Percentiles rank a stretch among this genome's conserved stretches.
These are phyloP conservation scores for Bambusicola thoracicus DNA, from an alignment of 2,113 vertebrate genomes.

Conservation along the genomic window DNA sequence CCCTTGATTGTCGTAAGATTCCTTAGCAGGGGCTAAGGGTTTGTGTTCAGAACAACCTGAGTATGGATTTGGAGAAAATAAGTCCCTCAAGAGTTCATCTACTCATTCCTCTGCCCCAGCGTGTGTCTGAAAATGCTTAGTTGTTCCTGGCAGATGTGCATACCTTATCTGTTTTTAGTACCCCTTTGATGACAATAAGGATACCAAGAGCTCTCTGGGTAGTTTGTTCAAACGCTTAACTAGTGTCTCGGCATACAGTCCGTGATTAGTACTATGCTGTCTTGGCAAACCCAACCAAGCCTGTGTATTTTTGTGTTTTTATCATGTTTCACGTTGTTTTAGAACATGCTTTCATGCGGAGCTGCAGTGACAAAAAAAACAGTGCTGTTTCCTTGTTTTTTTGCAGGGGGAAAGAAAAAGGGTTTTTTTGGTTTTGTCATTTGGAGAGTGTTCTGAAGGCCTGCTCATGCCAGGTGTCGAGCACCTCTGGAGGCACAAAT, in stretches of 20 bases:
- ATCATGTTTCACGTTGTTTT: background rate
- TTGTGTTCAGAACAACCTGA: conserved; percentile 27
- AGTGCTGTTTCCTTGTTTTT: background rate
- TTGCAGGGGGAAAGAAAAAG: background rate
- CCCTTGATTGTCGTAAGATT: conserved; percentile 54
- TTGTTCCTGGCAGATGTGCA: conserved; percentile 19
- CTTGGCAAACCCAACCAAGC: conserved; percentile 4
- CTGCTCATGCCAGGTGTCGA: background rate
- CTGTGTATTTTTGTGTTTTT: background rate
- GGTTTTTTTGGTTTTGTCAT: background rate
- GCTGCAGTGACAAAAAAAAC: background rate
- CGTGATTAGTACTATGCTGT: background rate
- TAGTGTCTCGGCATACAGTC: background rate
- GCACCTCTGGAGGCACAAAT: background rate
- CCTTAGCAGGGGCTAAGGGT: conserved; percentile 19
- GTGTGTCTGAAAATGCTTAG: background rate
- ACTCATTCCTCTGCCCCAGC: background rate
- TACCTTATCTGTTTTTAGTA: conserved; percentile 54
- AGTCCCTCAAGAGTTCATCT: conserved; percentile 25
- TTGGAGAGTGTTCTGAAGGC: background rate
- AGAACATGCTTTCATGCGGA: background rate
- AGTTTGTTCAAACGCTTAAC: background rate
- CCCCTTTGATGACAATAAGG: conserved; percentile 38
- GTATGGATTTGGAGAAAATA: conserved; percentile 23
- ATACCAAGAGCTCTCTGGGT: background rate